Conservation (phyloP, 1,140 invertebrate genomes). For the Trichonephila clavata region DNA sequence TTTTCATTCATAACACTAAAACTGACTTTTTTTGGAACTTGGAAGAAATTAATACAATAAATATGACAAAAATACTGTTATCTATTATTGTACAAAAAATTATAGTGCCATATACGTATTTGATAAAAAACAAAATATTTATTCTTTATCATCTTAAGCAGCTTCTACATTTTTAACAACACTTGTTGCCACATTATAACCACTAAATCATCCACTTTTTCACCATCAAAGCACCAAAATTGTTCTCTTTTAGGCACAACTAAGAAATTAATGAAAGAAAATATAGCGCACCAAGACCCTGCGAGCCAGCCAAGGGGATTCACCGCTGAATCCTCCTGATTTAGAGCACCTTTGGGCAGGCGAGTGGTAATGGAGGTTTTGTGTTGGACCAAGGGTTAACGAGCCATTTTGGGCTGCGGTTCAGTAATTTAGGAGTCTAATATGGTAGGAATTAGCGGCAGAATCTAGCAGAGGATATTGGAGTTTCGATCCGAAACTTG, state of each 20-base stretch:
- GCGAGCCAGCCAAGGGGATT: neutral
- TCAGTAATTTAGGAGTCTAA: constrained; percentile 74
- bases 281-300: neutral
- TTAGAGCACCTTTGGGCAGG: constrained; percentile 58
- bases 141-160: neutral
- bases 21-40: too few species aligned
- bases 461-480: constrained; percentile 38
- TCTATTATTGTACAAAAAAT: too few species aligned
- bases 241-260: neutral
- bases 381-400: constrained; percentile 68
- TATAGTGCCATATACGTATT: too few species aligned
- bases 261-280: constrained; percentile 34
- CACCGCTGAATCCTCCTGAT: constrained; percentile 30
- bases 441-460: constrained; percentile 68
- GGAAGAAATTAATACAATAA: too few species aligned
- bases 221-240: neutral
- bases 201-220: neutral
- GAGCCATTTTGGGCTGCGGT: constrained; percentile 73
- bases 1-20: too few species aligned
- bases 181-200: neutral
- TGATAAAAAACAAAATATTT: neutral
- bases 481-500: constrained; percentile 57
- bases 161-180: neutral
- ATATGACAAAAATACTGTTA: too few species aligned
- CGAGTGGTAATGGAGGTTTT: constrained; percentile 70